Evolutionary conservation across 30 jellyfish, hydroid and myxozoan species (phyloP), one percentile per base, ranked within the genome.

Genomic region (Aurelia sp.): DNA sequence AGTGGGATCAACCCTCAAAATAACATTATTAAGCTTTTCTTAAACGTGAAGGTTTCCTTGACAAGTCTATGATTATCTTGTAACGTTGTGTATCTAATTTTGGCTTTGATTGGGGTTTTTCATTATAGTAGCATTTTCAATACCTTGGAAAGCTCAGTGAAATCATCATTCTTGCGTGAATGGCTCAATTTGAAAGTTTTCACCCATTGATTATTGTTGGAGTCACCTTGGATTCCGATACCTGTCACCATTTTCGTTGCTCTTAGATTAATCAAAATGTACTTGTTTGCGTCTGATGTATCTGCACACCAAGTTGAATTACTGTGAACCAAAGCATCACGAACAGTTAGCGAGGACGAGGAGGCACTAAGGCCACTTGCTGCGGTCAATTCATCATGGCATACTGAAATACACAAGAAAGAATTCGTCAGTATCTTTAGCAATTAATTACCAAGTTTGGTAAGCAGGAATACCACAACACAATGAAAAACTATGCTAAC

Each of bases 161-260:
- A 47, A 20, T 62, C 44, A 38, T n/a, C 81, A 18, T 13, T 40
- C 4, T 4, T 38, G 19, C 50, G 62, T 13, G 82, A 78, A 86
- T 74, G 85, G 15, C 84, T 74, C 51, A 86, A 3, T 22, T 48
- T 63, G 50, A 75, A 64, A 4, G 60, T 52, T 64, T 50, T 86
- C 40, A 64, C 84, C 88, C 89, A 86, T 17, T 86, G 24, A 4
- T 86, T 89, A 22, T n/a, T 57, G 17, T 86, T 59, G 11, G 95
- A 76, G 31, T 86, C 95, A n/a, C 89, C 89, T 66, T 86, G 95
- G 5, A 86, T 33, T 13, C 89, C 95, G 52, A 74, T 52, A 1
- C 88, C 89, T 30, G 87, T 61, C 20, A 86, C 62, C 68, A 74
- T 72, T 31, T 65, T 86, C 16, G 89, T 71, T 57, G 38, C 10